These are phyloP conservation scores for Camptogramma bilineatum DNA, from an alignment of 2,888 invertebrate species.

Conservation along the genomic window DNA sequence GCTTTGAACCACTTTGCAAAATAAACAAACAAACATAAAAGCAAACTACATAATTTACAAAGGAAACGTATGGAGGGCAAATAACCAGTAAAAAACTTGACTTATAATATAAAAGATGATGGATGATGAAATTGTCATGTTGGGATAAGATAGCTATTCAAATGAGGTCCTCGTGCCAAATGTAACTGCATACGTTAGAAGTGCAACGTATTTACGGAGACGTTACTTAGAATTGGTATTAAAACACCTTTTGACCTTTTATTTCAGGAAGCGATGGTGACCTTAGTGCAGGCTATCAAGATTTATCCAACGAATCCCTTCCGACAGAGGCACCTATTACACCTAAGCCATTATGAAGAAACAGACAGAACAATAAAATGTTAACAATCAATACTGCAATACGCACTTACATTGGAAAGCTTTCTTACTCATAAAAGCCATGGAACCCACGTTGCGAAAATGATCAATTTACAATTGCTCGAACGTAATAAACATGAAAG, in stretches of 20 bases:
- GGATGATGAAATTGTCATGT: background rate
- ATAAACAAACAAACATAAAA: background rate
- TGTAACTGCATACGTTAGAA: background rate
- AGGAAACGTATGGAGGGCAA: background rate
- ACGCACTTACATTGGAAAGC: background rate
- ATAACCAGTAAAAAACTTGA: background rate
- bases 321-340: background rate
- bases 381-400: background rate
- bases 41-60: background rate
- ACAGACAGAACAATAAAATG: background rate
- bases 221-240: background rate
- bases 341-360: background rate
- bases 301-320: slow-evolving; percentile 6
- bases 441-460: slow-evolving; percentile 1
- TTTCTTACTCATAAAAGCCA: background rate
- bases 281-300: slow-evolving; percentile 3
- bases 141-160: slow-evolving; percentile 12
- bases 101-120: background rate
- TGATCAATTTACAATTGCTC: background rate
- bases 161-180: slow-evolving; percentile 13
- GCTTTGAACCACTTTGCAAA: slow-evolving; percentile 2
- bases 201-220: background rate
- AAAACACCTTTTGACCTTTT: slow-evolving; percentile 1
- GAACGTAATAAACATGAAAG: background rate
- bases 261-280: background rate